Base-by-base conservation (phyloP, 2,888 invertebrate genomes). In the Clusia tigrina region DNA sequence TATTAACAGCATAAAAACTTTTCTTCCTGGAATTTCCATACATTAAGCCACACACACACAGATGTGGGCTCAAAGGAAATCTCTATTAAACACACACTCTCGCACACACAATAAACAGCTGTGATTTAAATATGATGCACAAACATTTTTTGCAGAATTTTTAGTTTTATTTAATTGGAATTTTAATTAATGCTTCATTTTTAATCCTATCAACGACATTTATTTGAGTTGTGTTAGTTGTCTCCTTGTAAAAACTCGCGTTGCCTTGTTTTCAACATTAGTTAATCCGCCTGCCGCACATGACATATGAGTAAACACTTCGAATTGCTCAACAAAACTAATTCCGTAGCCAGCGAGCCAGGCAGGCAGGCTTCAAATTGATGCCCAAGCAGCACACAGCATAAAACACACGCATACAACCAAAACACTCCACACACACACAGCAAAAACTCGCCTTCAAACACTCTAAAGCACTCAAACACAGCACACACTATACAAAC, bases 261-360 rank as follows among this genome's bases (percentile, higher is more conserved):
- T n/a, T n/a, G n/a, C n/a, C n/a, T 17, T 32, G 20, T 48, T 18
- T 54, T n/a, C 25, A 56, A 48, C 26, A 42, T 63, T 64, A 53
- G 61, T 67, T 59, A 65, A 66, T 46, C 66, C 68, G 23, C 60
- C 62, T 46, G 60, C 52, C 54, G 71, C 69, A 68, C 67, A 65
- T 66, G 48, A 52, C 80, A n/a, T n/a, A n/a, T n/a, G n/a, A n/a
- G n/a, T n/a, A n/a, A n/a, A n/a, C n/a, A 72, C 71, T 70, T 72
- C 69, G 73, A 80, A 72, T 70, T 64, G 65, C 77, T 78, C 74
- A 72, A 67, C 65, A 68, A 71, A 68, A 77, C 77, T 80, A 67
- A 76, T 58, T 65, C 62, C n/a, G n/a, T 15, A 42, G 42, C 9
- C 42, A n/a, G n/a, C n/a, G n/a, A n/a, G n/a, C n/a, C n/a, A n/a